These are phyloP conservation scores for Leptatherina wallacei DNA, from an alignment of 2,797 vertebrate species.

Conservation along the genomic window DNA sequence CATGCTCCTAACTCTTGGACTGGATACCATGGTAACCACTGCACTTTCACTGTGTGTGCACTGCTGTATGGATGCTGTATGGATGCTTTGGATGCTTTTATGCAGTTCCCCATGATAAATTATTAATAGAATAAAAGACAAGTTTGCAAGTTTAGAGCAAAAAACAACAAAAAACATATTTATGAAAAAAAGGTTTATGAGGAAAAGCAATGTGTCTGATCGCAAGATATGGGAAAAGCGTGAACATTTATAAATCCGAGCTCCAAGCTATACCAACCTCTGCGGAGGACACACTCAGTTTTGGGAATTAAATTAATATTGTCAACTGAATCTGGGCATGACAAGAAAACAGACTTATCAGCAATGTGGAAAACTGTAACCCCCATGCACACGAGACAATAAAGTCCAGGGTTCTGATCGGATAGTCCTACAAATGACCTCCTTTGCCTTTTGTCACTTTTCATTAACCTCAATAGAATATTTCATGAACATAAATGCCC, in stretches of 20 bases:
- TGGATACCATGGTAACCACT: slow-evolving; percentile 95
- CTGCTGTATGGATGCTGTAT: slow-evolving; percentile 5
- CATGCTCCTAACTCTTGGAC: slow-evolving; percentile 96
- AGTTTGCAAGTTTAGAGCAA: not conserved
- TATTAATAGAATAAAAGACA: not conserved
- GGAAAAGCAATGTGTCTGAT: not conserved
- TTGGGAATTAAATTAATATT: not conserved
- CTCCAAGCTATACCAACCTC: not conserved
- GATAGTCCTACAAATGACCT: not conserved
- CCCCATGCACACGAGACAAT: not conserved
- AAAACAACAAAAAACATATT: not conserved
- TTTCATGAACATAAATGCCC: not conserved
- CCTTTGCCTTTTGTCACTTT: not conserved
- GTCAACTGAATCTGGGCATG: too few species aligned
- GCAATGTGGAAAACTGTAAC: not conserved
- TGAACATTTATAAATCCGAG: too few species aligned
- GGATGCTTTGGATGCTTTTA: not conserved
- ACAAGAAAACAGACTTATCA: not conserved
- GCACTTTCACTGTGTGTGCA: slow-evolving; percentile 13
- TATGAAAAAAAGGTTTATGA: not conserved
- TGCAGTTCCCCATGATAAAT: not conserved
- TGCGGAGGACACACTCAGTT: not conserved
- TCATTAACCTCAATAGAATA: not conserved
- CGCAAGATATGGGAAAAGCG: not conserved
- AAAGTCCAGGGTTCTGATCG: not conserved